Evolutionary conservation across 2,797 vertebrate genomes (phyloP).

Genomic region (Acipenser oxyrinchus): DNA sequence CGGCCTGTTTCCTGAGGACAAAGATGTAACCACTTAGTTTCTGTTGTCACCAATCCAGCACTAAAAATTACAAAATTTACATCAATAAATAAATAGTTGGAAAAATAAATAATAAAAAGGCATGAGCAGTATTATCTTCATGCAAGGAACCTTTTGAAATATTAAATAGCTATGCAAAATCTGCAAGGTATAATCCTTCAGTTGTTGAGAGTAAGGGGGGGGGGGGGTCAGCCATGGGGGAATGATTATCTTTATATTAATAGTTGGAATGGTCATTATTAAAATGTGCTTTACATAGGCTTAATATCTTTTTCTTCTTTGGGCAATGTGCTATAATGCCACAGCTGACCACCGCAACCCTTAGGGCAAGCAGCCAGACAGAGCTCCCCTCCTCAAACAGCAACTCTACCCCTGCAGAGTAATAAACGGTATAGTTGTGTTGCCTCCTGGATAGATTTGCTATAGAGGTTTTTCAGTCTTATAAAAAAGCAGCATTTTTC

Average conservation of each 20-base stretch:
- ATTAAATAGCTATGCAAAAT: neutral
- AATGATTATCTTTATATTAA: neutral
- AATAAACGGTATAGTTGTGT: conserved; percentile 1
- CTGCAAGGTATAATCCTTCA: neutral
- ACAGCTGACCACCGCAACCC: conserved; percentile 9
- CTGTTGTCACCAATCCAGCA: too few relatives aligned
- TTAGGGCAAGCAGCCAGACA: neutral
- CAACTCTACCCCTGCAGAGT: conserved; percentile 1
- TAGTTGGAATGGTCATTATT: conserved; percentile 7
- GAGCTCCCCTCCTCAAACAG: conserved; percentile 6
- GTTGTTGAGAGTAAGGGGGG: neutral
- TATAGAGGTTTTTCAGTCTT: conserved; percentile 2
- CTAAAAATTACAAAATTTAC: too few relatives aligned
- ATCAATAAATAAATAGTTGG: too few relatives aligned
- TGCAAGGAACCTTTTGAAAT: too few relatives aligned
- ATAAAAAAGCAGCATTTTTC: conserved; percentile 10
- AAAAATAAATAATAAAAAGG: too few relatives aligned
- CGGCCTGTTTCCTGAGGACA: too few relatives aligned
- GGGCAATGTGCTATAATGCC: neutral
- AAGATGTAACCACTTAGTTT: too few relatives aligned
- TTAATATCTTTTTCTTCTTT: neutral
- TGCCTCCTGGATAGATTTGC: conserved; percentile 6
- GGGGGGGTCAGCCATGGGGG: too few relatives aligned
- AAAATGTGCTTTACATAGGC: conserved; percentile 11
- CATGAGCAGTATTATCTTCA: too few relatives aligned